Percentiles rank a stretch among this genome's conserved stretches.
phyloP scores from a whole-genome alignment of 2,797 vertebrate genomes.

The Clamator glandarius region DNA sequence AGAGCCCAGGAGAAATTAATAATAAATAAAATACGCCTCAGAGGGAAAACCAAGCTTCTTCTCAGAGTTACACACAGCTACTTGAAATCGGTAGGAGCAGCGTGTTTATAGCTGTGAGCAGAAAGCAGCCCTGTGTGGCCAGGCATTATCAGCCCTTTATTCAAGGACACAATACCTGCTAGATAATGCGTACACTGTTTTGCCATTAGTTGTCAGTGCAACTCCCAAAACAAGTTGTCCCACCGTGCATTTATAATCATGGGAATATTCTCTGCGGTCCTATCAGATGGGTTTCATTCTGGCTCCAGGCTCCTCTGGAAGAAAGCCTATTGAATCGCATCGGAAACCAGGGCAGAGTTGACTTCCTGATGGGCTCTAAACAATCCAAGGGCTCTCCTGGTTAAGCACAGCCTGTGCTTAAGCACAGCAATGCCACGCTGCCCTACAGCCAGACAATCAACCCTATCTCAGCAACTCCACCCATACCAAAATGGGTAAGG shows the following conservation, averaged over 20 bases:
- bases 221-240: conserved; percentile 47
- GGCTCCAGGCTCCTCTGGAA: conserved; percentile 69
- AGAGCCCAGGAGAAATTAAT: neutral
- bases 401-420: conserved; percentile 70
- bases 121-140: neutral
- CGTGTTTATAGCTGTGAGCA: neutral
- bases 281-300: conserved; percentile 18
- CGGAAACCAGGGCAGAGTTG: conserved; percentile 80
- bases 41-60: neutral
- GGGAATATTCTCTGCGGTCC: conserved; percentile 52
- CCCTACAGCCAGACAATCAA: conserved; percentile 49
- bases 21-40: neutral
- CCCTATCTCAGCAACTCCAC: conserved; percentile 48
- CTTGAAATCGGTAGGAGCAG: neutral
- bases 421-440: conserved; percentile 8
- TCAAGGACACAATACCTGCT: conserved; percentile 20
- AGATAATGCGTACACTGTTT: conserved; percentile 17
- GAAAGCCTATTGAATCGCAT: conserved; percentile 74
- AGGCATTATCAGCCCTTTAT: conserved; percentile 32
- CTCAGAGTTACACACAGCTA: neutral
- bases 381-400: conserved; percentile 72
- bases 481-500: neutral
- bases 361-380: conserved; percentile 81
- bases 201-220: neutral
- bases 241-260: conserved; percentile 55